Percentiles rank a stretch among this genome's conserved stretches.
Evolutionary conservation across 2,888 invertebrate genomes (phyloP).

Genomic region (Encarsia formosa): DNA sequence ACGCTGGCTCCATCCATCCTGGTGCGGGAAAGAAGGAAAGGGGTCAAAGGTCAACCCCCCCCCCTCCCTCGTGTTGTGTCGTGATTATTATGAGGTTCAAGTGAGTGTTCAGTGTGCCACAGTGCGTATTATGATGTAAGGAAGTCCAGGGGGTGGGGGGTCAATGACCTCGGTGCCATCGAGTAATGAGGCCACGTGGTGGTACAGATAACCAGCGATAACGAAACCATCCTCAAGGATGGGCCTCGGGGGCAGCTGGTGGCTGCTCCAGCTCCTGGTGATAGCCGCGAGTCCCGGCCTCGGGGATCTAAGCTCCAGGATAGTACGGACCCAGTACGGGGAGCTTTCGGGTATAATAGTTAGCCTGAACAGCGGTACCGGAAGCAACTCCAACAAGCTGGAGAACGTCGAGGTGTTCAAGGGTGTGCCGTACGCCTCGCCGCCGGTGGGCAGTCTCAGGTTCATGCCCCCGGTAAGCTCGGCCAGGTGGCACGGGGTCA

Average conservation of each 20-base stretch:
- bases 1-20: neutral
- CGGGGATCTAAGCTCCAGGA: conserved; percentile 65
- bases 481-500: conserved; percentile 86
- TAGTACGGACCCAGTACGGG: conserved; percentile 83
- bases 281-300: neutral
- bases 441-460: conserved; percentile 80
- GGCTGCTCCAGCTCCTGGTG: neutral
- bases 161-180: too few relatives aligned
- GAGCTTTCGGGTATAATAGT: conserved; percentile 82
- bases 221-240: neutral
- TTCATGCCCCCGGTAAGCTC: conserved; percentile 97
- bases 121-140: too few relatives aligned
- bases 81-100: too few relatives aligned
- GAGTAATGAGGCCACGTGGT: too few relatives aligned
- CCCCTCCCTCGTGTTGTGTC: neutral
- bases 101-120: too few relatives aligned
- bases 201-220: neutral
- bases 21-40: neutral
- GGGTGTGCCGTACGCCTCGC: conserved; percentile 92
- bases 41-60: neutral
- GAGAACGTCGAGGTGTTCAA: conserved; percentile 90
- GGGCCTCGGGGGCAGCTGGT: neutral
- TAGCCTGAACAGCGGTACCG: too few relatives aligned
- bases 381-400: conserved; percentile 61
- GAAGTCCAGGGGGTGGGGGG: too few relatives aligned